phyloP scores from a whole-genome alignment of 1,140 invertebrate species.

The Calliphora vicina region DNA sequence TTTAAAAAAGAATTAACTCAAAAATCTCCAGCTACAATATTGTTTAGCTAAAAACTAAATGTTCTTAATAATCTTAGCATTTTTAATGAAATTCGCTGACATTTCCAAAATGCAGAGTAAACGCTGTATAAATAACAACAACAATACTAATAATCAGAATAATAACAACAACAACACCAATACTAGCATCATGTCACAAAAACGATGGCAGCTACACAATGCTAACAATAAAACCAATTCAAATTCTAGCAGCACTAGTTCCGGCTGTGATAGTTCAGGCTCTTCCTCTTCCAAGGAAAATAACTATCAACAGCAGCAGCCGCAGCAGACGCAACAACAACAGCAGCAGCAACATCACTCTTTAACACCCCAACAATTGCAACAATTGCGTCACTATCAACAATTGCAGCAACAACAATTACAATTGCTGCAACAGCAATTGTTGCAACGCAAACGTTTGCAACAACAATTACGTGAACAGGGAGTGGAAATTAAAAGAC shows the following conservation, averaged over 20 bases:
- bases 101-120: conserved; percentile 56
- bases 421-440: conserved; percentile 54
- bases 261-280: conserved; percentile 53
- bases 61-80: conserved; percentile 60
- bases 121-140: conserved; percentile 22
- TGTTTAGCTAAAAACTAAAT: conserved; percentile 39
- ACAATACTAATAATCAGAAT: conserved; percentile 46
- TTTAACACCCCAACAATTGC: conserved; percentile 53
- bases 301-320: conserved; percentile 47
- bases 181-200: neutral
- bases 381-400: conserved; percentile 58
- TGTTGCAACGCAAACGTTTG: conserved; percentile 51
- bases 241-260: conserved; percentile 56
- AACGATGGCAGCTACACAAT: conserved; percentile 57
- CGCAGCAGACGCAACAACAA: too few species aligned
- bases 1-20: neutral
- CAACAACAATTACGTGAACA: conserved; percentile 54
- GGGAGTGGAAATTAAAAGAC: conserved; percentile 42
- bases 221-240: conserved; percentile 37
- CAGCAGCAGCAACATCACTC: conserved; percentile 44
- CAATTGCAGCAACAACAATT: conserved; percentile 60
- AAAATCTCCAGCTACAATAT: neutral
- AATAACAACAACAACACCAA: conserved; percentile 36
- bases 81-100: conserved; percentile 62
- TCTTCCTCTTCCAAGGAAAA: conserved; percentile 56